These are phyloP conservation scores for Rhizoglyphus robini DNA, from an alignment of 1,140 invertebrate species.

Conservation along the genomic window DNA sequence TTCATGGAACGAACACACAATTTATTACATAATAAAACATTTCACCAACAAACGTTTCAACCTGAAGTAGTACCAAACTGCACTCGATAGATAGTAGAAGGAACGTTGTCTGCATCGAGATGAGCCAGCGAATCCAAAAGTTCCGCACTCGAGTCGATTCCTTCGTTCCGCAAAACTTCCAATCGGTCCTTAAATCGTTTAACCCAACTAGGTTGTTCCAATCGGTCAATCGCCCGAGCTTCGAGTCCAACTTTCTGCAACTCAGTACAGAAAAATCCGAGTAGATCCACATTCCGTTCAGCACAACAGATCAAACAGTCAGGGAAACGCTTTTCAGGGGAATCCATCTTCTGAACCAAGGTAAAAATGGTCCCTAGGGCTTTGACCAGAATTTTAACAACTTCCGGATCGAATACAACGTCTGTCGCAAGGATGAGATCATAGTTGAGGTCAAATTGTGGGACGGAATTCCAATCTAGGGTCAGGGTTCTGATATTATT, in stretches of 20 bases:
- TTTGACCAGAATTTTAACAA: neutral
- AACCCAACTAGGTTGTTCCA: neutral
- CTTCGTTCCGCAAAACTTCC: neutral
- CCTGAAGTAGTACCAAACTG: no score
- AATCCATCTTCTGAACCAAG: neutral
- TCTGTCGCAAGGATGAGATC: slow-evolving; percentile 8
- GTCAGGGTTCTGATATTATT: neutral
- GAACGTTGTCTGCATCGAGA: no score
- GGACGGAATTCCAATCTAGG: neutral
- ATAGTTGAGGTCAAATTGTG: neutral
- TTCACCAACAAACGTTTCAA: no score
- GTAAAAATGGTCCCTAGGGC: neutral
- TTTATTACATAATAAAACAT: no score
- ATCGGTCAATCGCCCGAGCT: neutral
- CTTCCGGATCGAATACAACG: neutral
- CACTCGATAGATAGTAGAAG: no score
- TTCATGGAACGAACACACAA: no score
- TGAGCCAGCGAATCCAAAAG: no score
- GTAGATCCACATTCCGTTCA: neutral
- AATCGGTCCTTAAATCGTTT: neutral
- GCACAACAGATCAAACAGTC: slow-evolving; percentile 10
- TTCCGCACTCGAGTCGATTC: neutral
- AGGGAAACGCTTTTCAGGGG: neutral
- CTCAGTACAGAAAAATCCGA: neutral
- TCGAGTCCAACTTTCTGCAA: neutral